Evolutionary conservation across 1,140 invertebrate genomes (phyloP).

Genomic region (Luehdorfia chinensis): DNA sequence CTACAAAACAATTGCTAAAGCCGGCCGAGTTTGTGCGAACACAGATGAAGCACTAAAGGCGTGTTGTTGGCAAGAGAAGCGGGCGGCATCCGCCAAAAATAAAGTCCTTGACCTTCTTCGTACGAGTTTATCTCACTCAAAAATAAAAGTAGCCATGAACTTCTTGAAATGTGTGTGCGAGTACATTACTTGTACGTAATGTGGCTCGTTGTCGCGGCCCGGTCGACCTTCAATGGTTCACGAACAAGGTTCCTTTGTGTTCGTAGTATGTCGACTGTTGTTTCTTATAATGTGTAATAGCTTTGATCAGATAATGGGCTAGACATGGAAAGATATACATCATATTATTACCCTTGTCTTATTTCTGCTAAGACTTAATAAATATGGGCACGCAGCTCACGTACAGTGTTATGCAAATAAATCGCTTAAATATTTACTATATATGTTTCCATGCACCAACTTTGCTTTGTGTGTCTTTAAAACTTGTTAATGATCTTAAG

Average conservation of each 20-base stretch:
- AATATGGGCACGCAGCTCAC: no score
- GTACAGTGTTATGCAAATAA: no score
- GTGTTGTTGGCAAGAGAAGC: constrained; percentile 46
- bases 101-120: constrained; percentile 67
- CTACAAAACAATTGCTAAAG: constrained; percentile 34
- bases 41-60: constrained; percentile 49
- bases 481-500: no score
- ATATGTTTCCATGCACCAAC: no score
- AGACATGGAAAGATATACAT: not conserved
- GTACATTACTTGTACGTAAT: constrained; percentile 47
- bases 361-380: not conserved
- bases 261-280: not conserved
- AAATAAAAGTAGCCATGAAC: constrained; percentile 70
- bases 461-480: no score
- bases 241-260: constrained; percentile 63
- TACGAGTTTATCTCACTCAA: constrained; percentile 57
- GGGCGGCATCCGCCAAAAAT: constrained; percentile 60
- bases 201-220: constrained; percentile 51
- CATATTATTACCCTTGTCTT: not conserved
- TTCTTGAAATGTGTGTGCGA: constrained; percentile 42
- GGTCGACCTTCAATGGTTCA: constrained; percentile 64
- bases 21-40: constrained; percentile 31
- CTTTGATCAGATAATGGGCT: not conserved
- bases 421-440: no score
- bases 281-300: not conserved